Percentiles rank a stretch among this genome's conserved stretches.
These are phyloP conservation scores for Leptonema lineaticorne DNA, from an alignment of 1,140 invertebrate species.

Conservation along the genomic window DNA sequence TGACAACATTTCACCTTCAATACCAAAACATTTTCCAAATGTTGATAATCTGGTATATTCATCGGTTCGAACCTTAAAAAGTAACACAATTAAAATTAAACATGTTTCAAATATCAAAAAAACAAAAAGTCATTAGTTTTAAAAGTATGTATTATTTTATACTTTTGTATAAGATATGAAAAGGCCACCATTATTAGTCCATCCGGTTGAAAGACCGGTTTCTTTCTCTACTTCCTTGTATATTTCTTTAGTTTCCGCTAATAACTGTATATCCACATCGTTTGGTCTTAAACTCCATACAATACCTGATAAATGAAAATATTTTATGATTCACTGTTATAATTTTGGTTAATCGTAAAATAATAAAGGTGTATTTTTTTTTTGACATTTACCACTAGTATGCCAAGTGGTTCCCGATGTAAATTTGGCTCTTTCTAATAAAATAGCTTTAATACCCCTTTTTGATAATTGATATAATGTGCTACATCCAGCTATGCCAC, in stretches of 20 bases:
- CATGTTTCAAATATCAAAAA: slow-evolving; percentile 54
- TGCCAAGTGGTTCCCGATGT: slow-evolving; percentile 88
- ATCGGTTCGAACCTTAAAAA: slow-evolving; percentile 69
- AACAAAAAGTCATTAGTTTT: too few species aligned
- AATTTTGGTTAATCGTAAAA: too few species aligned
- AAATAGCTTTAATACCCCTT: slow-evolving; percentile 72
- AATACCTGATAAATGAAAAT: slow-evolving; percentile 58
- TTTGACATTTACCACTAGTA: slow-evolving; percentile 64
- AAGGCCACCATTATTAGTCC: slow-evolving; percentile 85
- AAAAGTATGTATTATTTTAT: too few species aligned
- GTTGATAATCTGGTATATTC: slow-evolving; percentile 84
- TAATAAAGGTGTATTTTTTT: too few species aligned
- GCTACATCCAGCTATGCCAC: slow-evolving; percentile 82
- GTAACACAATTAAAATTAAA: neutral
- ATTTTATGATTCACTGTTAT: neutral
- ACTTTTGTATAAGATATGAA: slow-evolving; percentile 79
- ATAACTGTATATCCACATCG: slow-evolving; percentile 78
- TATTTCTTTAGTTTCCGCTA: slow-evolving; percentile 67
- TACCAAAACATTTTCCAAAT: slow-evolving; percentile 71
- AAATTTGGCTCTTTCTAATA: slow-evolving; percentile 77
- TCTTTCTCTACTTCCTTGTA: slow-evolving; percentile 72
- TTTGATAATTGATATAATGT: slow-evolving; percentile 82
- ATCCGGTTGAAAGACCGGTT: slow-evolving; percentile 78
- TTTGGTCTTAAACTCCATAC: slow-evolving; percentile 80
- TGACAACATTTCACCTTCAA: slow-evolving; percentile 72